Base-by-base conservation (phyloP, 35 echinoderm and acorn worm genomes). In the Heliocidaris erythrogramma region DNA sequence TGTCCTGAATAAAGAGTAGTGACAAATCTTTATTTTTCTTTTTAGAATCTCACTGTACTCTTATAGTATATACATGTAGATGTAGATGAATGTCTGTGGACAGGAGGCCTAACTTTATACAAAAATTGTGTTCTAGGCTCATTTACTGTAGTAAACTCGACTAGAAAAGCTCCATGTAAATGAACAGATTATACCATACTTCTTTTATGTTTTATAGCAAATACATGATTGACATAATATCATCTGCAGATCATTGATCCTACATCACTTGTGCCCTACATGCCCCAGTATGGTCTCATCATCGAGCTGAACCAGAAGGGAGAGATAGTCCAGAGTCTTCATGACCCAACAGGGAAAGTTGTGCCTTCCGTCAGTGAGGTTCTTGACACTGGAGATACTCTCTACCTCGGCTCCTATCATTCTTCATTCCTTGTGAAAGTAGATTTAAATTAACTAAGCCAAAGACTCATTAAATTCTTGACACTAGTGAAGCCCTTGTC, bases 331-430 rank as follows among this genome's bases (percentile, higher is more conserved):
- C 92, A 93, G n/a, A 99, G 98, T 93, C 93, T 99, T 5, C 98
- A 99, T 17, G 98, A 99, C 60, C 98, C 98, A 2, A 96, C 96
- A 13, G 98, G 98, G 49, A 95, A 99, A 60, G 95, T 99, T 30
- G 93, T 97, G 0, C 49, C 85, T 29, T 92, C 95, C 10, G 96
- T 96, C 49, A 99, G 96, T 71, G 95, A 96, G 49, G 95, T 98
- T 1, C 87, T 99, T 24, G 98, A 99, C 47, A 99, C 96, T 29
- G 98, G 98, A 5, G 96, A 99, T 60, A 95, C 94, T 48, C 96
- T 97, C 18, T 99, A 99, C 86, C 48, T 99, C 2, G 98, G 98
- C 7, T 97, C 95, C 4, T 94, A 24, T 86, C 49, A 94, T 35
- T 93, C 95, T 48, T 86, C 95, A 30, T 97, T 93, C 91, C 71